Evolutionary conservation across 2,113 vertebrate genomes (phyloP), one percentile per base, ranked within the genome.

Genomic region (Narcine bancroftii): DNA sequence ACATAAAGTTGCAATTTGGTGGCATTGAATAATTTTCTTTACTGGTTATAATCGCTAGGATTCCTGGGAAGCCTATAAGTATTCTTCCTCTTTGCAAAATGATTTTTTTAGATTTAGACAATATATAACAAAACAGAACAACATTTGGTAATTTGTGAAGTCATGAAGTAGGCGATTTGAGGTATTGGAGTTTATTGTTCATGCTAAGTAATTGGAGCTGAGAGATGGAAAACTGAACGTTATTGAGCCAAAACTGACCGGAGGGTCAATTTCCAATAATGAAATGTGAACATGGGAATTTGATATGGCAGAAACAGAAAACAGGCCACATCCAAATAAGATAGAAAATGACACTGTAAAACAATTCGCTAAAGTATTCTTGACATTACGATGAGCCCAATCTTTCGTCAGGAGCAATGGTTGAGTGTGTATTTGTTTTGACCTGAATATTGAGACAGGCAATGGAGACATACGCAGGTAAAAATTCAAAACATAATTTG

Each of bases 1-100:
- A 91, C 21, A 47, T 91, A 91, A 91, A 91, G 89, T 91, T 69
- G 60, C 89, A 69, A 26, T 17, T 29, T 29, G 13, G 89, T 91
- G 26, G 39, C 45, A 3, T 24, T 47, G 89, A n/a, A n/a, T n/a
- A n/a, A n/a, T n/a, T n/a, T n/a, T n/a, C n/a, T n/a, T n/a, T n/a
- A n/a, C n/a, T n/a, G n/a, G n/a, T n/a, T n/a, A n/a, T n/a, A n/a
- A n/a, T n/a, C n/a, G n/a, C 29, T 17, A 60, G 81, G 53, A 60
- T 63, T 60, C 17, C 33, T 60, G 6, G n/a, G 33, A 60, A 60
- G 36, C n/a, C 53, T 9, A 36, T 53, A 21, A 60, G n/a, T 87
- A 60, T 60, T 60, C 53, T 50, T 50, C 45, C 26, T 11, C 10
- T 81, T 13, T 81, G 77, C 33, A 3, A 9, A 50, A 81, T 50